Percentiles rank a stretch among this genome's conserved stretches.
Evolutionary conservation across 2,797 vertebrate species (phyloP).

Genomic region (Choloepus didactylus): DNA sequence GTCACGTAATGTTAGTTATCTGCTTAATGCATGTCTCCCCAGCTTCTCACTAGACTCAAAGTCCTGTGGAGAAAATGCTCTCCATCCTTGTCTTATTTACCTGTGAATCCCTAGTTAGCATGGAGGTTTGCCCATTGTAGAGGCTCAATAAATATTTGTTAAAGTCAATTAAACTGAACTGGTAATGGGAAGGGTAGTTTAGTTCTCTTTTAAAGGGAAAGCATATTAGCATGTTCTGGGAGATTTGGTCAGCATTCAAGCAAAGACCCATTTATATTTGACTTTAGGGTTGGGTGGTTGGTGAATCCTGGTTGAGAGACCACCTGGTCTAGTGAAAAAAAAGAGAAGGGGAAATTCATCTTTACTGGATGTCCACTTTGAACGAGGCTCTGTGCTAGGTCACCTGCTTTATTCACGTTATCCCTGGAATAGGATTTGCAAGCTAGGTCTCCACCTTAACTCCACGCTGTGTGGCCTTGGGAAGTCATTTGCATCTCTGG

Average conservation of each 20-base stretch:
- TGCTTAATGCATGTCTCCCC: not conserved
- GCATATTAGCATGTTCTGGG: not conserved
- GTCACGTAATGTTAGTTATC: not conserved
- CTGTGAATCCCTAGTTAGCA: not conserved
- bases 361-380: not conserved
- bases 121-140: not conserved
- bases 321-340: not conserved
- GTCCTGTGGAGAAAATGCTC: not conserved
- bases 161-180: not conserved
- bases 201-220: not conserved
- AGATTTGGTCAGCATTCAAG: not conserved
- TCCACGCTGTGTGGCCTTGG: not conserved
- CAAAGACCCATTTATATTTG: not conserved
- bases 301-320: not conserved
- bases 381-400: not conserved
- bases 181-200: not conserved
- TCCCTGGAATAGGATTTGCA: not conserved
- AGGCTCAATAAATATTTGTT: not conserved
- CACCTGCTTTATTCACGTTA: not conserved
- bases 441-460: not conserved
- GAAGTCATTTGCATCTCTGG: not conserved
- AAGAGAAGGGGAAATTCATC: not conserved
- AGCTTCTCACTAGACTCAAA: not conserved
- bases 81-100: not conserved
- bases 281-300: not conserved